A percentile compares a stretch with the other conserved stretches of the same genome.
These are phyloP conservation scores for Notolabrus celidotus DNA, from an alignment of 2,797 vertebrate species.

Conservation along the genomic window DNA sequence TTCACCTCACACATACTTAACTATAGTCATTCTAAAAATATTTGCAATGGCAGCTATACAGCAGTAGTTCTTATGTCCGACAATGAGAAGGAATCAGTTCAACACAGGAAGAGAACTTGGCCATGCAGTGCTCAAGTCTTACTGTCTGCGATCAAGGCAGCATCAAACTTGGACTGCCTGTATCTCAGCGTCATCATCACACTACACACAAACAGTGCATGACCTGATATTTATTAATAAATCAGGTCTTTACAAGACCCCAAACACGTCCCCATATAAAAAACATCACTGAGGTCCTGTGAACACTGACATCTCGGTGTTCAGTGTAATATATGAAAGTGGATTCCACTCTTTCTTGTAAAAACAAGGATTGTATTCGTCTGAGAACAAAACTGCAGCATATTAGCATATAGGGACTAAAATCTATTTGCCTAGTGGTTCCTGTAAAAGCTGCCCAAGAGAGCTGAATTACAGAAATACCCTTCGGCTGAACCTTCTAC, in stretches of 20 bases:
- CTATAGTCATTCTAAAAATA: conserved; percentile 9
- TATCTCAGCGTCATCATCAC: conserved; percentile 17
- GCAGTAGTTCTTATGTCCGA: background rate
- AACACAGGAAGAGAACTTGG: conserved; percentile 20
- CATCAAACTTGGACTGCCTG: conserved; percentile 4
- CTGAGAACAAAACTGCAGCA: conserved; percentile 23
- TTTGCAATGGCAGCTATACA: conserved; percentile 14
- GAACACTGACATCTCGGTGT: conserved; percentile 35
- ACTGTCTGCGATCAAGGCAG: conserved; percentile 20
- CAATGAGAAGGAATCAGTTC: background rate
- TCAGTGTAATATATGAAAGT: conserved; percentile 17
- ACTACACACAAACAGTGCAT: conserved; percentile 5
- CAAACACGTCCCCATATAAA: conserved; percentile 2
- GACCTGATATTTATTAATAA: conserved; percentile 24
- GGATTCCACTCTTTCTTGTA: conserved; percentile 14
- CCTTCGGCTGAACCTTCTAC: conserved; percentile 46
- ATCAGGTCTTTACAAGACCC: conserved; percentile 29
- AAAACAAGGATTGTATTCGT: conserved; percentile 30
- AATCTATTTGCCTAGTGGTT: conserved; percentile 34
- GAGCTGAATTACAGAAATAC: conserved; percentile 43
- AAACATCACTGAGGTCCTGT: conserved; percentile 8
- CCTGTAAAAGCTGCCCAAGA: conserved; percentile 46
- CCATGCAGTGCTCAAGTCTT: background rate
- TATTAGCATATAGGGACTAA: conserved; percentile 19
- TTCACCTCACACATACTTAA: background rate